Conservation (phyloP, 2,888 invertebrate genomes). For the Aricia artaxerxes region DNA sequence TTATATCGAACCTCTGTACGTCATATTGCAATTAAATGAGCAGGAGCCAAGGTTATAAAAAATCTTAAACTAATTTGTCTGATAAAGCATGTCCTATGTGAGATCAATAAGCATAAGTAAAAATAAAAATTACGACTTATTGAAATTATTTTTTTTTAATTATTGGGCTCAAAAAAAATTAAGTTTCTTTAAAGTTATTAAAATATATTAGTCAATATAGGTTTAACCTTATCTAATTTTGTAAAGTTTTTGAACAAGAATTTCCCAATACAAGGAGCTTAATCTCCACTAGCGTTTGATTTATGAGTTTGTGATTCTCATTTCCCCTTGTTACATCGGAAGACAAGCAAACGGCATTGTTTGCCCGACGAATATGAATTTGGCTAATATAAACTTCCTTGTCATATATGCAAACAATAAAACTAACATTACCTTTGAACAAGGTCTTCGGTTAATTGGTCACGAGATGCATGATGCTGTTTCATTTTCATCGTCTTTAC, state of each 20-base stretch:
- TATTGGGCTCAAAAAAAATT: too few relatives aligned
- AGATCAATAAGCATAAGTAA: too few relatives aligned
- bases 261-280: neutral
- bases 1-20: neutral
- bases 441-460: neutral
- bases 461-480: neutral
- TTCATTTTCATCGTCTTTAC: neutral
- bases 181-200: too few relatives aligned
- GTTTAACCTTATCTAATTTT: neutral
- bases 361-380: neutral
- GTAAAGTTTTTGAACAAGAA: neutral
- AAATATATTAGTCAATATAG: too few relatives aligned
- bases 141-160: too few relatives aligned
- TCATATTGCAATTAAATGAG: neutral
- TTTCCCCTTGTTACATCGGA: neutral
- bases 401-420: constrained; percentile 4
- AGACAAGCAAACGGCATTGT: neutral
- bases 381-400: constrained; percentile 14
- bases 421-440: constrained; percentile 5
- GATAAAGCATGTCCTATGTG: too few relatives aligned
- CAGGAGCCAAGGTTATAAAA: too few relatives aligned
- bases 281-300: neutral
- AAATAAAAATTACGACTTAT: too few relatives aligned
- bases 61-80: too few relatives aligned
- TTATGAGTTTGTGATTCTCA: neutral